Base-by-base conservation (phyloP, 2,888 invertebrate species). In the Troglohyphantes excavatus region DNA sequence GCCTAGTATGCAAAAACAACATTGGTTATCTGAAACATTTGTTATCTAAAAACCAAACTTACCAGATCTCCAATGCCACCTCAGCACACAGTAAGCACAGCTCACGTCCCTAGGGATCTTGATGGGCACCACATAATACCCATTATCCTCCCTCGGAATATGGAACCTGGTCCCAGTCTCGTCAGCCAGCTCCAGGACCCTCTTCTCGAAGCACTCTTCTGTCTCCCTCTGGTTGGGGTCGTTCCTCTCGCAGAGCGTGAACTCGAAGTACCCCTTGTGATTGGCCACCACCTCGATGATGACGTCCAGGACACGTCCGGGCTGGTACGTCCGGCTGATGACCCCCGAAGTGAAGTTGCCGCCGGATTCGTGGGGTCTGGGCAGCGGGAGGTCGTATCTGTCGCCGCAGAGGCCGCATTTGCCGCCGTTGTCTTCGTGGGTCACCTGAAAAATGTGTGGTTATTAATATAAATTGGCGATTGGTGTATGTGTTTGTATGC, bases 381-480 rank as follows among this genome's bases (percentile, higher is more conserved):
- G 91, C 43, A 63, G 46, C 0, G 82, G 78, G 2, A 83, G 19
- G 70, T 91, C 90, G 72, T 84, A 92, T 9, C 91, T 67, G 81
- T 92, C 92, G 17, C 92, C 92, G 70, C 92, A 92, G 17, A 92
- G 26, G 5, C 92, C 92, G 39, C 92, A 92, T 73, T 91, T 92
- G 2, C 92, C 92, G 19, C 90, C 90, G 59, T 92, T 92, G 6
- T 83, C 90, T 70, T 91, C 76, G 86, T 91, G 85, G 5, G 90
- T 90, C 0, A 90, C 90, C 90, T 90, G 39, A 9, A 26, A 29
- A 33, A 29, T 17, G 23, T 5, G 13, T 19, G 3, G 9, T 2
- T 33, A 33, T 59, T 59, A 63, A 63, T 63, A 63, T 21, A 23
- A n/a, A n/a, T n/a, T n/a, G n/a, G n/a, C n/a, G n/a, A n/a, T n/a